phyloP scores from a whole-genome alignment of 2,888 invertebrate species.

The Scaptomyza cyrtandrae region DNA sequence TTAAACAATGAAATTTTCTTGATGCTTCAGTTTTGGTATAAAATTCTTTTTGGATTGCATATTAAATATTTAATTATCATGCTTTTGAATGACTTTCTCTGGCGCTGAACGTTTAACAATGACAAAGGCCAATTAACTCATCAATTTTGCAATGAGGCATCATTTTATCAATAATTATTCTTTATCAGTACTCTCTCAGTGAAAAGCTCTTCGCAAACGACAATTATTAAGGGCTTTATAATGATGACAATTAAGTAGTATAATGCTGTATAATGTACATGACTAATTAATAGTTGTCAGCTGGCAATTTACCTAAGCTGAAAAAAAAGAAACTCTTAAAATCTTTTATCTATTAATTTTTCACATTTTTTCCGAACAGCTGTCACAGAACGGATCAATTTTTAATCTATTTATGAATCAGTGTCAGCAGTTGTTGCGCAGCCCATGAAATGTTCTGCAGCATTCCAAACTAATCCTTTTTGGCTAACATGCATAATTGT shows the following conservation, averaged over 20 bases:
- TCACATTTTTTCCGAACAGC: conserved; percentile 44
- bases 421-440: conserved; percentile 34
- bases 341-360: conserved; percentile 4
- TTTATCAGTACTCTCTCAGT: neutral
- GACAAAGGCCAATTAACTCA: conserved; percentile 34
- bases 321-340: conserved; percentile 15
- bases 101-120: conserved; percentile 10
- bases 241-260: conserved; percentile 30
- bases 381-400: conserved; percentile 49
- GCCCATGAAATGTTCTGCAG: conserved; percentile 44
- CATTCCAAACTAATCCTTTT: conserved; percentile 62
- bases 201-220: neutral
- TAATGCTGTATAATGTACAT: neutral
- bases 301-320: conserved; percentile 13
- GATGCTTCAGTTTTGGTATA: neutral
- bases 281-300: conserved; percentile 55
- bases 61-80: conserved; percentile 20
- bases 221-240: conserved; percentile 40
- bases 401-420: conserved; percentile 75
- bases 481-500: conserved; percentile 30
- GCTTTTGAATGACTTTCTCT: neutral
- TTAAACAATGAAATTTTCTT: no score
- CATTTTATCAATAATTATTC: conserved; percentile 4
- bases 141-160: conserved; percentile 31
- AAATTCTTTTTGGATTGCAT: conserved; percentile 17